A percentile compares a stretch with the other conserved stretches of the same genome.
Evolutionary conservation across 1,140 invertebrate genomes (phyloP).

Genomic region (Aphelinus atriplicis): DNA sequence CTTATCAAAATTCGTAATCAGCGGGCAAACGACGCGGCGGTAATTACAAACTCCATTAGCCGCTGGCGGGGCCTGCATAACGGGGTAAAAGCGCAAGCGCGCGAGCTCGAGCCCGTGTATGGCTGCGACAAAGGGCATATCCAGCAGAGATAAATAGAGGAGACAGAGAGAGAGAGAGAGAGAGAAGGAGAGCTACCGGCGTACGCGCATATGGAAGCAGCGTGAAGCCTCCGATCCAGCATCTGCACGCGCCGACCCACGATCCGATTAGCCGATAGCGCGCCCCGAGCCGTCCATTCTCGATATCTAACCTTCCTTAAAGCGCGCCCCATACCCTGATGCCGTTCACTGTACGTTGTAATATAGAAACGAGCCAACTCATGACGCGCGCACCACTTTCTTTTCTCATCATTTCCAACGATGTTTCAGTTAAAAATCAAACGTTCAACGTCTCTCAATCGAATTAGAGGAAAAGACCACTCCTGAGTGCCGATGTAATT

Average conservation of each 20-base stretch:
- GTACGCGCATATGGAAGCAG: constrained; percentile 64
- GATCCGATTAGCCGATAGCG: constrained; percentile 60
- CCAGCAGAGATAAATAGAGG: constrained; percentile 66
- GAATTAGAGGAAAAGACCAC: too few relatives aligned
- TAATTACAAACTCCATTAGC: constrained; percentile 36
- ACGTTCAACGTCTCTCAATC: too few relatives aligned
- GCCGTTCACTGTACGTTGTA: neutral
- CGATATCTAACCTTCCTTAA: constrained; percentile 12
- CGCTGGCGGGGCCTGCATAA: neutral
- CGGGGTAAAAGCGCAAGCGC: constrained; percentile 7
- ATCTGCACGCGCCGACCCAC: constrained; percentile 41
- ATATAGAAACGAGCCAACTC: neutral
- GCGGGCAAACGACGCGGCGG: neutral
- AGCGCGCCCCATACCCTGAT: neutral
- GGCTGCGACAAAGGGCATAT: constrained; percentile 58
- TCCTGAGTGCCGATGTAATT: too few relatives aligned
- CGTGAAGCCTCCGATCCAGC: constrained; percentile 60
- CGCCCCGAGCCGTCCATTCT: constrained; percentile 29
- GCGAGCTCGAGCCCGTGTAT: neutral
- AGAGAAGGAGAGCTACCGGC: neutral
- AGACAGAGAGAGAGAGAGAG: neutral
- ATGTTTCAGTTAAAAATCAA: too few relatives aligned
- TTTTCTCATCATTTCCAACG: too few relatives aligned
- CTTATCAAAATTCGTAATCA: constrained; percentile 35
- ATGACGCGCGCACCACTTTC: too few relatives aligned